A percentile compares a stretch with the other conserved stretches of the same genome.
Conservation (phyloP, 2,797 vertebrate species). For the Melanotaenia nigrans region DNA sequence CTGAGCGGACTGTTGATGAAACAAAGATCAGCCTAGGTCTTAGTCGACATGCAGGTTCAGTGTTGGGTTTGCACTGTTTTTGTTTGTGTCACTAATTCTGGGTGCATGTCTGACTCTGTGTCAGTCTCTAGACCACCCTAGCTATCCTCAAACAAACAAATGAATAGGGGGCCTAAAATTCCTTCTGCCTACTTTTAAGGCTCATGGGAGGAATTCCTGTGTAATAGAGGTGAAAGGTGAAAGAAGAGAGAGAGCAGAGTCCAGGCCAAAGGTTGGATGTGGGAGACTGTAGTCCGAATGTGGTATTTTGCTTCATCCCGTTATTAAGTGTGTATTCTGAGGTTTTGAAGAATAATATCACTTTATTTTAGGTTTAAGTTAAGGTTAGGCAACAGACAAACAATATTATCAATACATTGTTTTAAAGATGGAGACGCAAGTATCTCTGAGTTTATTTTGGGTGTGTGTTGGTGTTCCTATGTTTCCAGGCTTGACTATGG, state of each 20-base stretch:
- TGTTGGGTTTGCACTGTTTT: background rate
- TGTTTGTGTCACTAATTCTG: conserved; percentile 12
- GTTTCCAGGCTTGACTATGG: conserved; percentile 44
- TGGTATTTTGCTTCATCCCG: conserved; percentile 5
- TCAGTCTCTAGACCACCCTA: conserved; percentile 85
- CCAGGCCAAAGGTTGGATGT: conserved; percentile 66
- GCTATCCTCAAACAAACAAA: conserved; percentile 87
- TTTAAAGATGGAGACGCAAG: conserved; percentile 3
- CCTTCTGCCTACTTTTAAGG: conserved; percentile 82
- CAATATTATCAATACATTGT: background rate
- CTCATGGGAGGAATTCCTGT: conserved; percentile 87
- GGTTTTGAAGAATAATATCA: background rate
- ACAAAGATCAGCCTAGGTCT: background rate
- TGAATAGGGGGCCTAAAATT: conserved; percentile 86
- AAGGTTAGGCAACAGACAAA: conserved; percentile 6
- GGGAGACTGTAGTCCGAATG: conserved; percentile 54
- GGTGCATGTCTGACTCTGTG: conserved; percentile 32
- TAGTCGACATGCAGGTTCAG: conserved; percentile 43
- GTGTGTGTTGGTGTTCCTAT: conserved; percentile 59
- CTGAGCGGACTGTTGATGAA: conserved; percentile 1
- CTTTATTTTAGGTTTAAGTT: background rate
- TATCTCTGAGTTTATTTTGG: conserved; percentile 15
- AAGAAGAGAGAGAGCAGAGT: conserved; percentile 67
- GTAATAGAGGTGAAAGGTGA: conserved; percentile 89
- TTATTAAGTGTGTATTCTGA: conserved; percentile 6